A percentile compares a stretch with the other conserved stretches of the same genome.
These are phyloP conservation scores for Ochotona curzoniae DNA, from an alignment of 2,113 vertebrate genomes.

Conservation along the genomic window DNA sequence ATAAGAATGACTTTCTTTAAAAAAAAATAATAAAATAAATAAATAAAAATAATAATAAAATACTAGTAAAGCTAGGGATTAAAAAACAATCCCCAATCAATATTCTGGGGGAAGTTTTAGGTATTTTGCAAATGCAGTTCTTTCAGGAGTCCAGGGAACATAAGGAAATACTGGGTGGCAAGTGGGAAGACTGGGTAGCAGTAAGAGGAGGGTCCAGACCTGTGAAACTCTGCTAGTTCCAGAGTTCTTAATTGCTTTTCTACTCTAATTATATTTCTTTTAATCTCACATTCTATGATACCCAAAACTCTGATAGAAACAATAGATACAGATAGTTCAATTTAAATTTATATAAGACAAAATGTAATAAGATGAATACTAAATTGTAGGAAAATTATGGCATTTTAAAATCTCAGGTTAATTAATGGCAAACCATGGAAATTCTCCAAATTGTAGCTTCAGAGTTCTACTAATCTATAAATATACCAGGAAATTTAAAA, in stretches of 20 bases:
- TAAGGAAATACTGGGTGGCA: not conserved
- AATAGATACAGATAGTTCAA: constrained; percentile 29
- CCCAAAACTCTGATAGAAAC: not conserved
- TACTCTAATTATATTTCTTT: constrained; percentile 51
- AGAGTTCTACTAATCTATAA: constrained; percentile 25
- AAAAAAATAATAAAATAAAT: too few species aligned
- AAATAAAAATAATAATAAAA: too few species aligned
- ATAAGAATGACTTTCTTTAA: too few species aligned
- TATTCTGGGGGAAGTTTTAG: not conserved
- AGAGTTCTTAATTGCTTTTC: constrained; percentile 14
- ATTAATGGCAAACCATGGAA: not conserved
- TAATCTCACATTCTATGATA: constrained; percentile 3
- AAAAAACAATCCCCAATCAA: not conserved
- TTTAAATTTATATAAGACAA: constrained; percentile 33
- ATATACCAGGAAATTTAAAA: not conserved
- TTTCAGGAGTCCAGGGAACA: not conserved
- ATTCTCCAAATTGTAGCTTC: constrained; percentile 26
- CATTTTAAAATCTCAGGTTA: constrained; percentile 32
- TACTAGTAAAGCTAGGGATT: not conserved
- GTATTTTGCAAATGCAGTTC: not conserved
- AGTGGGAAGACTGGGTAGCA: not conserved
- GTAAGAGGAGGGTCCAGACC: not conserved
- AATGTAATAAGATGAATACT: constrained; percentile 13
- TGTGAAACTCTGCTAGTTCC: constrained; percentile 35
- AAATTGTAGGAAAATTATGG: constrained; percentile 42